Evolutionary conservation across 2,888 invertebrate genomes (phyloP).

Genomic region (Nomada ferruginata): DNA sequence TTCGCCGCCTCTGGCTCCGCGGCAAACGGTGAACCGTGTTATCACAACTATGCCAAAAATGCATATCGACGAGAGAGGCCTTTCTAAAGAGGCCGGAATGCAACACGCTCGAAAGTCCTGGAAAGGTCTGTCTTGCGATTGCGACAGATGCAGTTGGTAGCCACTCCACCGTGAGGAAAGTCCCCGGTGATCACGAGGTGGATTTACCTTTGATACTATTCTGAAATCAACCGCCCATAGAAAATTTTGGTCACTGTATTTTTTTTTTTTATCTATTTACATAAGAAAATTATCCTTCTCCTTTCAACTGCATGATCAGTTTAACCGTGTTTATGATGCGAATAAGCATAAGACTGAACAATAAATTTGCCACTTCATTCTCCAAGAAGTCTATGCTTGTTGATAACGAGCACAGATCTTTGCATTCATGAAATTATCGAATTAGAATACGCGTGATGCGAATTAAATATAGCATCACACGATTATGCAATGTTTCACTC

Average conservation of each 20-base stretch:
- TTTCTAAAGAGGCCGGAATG: slow-evolving; percentile 65
- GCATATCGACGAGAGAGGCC: slow-evolving; percentile 54
- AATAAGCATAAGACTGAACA: not conserved
- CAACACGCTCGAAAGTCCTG: slow-evolving; percentile 61
- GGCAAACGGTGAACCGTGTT: slow-evolving; percentile 44
- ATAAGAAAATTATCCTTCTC: not conserved
- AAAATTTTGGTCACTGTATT: not conserved
- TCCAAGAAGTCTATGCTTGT: too few relatives aligned
- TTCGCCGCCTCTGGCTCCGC: slow-evolving; percentile 23
- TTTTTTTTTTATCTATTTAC: slow-evolving; percentile 11
- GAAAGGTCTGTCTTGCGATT: slow-evolving; percentile 55
- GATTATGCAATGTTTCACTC: not conserved
- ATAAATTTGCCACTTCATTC: not conserved
- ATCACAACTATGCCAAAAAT: slow-evolving; percentile 65
- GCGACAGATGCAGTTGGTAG: slow-evolving; percentile 36
- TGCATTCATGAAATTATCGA: not conserved
- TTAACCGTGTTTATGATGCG: too few relatives aligned
- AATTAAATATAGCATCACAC: slow-evolving; percentile 5
- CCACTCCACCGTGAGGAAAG: slow-evolving; percentile 13
- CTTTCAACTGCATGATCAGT: not conserved
- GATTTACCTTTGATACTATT: slow-evolving; percentile 27
- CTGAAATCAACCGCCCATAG: not conserved
- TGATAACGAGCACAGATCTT: not conserved
- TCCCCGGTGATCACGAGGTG: slow-evolving; percentile 26
- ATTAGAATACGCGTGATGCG: not conserved